Base-by-base conservation (phyloP, 1,140 invertebrate species). In the Argopecten irradians region DNA sequence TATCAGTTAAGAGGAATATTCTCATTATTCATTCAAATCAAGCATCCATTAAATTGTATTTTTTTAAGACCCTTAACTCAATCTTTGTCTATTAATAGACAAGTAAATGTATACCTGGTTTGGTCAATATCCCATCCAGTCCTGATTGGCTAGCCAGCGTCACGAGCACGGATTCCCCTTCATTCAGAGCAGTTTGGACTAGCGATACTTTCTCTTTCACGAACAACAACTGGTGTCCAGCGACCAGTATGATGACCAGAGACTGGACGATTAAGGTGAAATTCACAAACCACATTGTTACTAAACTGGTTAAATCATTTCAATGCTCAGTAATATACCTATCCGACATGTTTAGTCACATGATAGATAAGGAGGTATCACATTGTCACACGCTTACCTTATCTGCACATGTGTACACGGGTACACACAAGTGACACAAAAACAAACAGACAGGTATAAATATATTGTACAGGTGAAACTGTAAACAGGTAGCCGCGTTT, bases 61-160 rank as follows among this genome's bases (percentile, higher is more conserved):
- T n/a, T n/a, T n/a, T n/a, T n/a, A n/a, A n/a, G n/a, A n/a, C n/a
- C n/a, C n/a, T n/a, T n/a, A n/a, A n/a, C n/a, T n/a, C n/a, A n/a
- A n/a, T n/a, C n/a, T n/a, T n/a, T n/a, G n/a, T n/a, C n/a, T n/a
- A n/a, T n/a, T n/a, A n/a, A n/a, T n/a, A n/a, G n/a, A n/a, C n/a
- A n/a, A n/a, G n/a, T n/a, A n/a, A n/a, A n/a, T n/a, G 43, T 11
- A 55, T 71, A 71, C 55, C 55, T 71, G 55, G 55, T 71, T 71
- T 71, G 55, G 22, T 28, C 55, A 71, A n/a, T 71, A 71, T 3
- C 5, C 16, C 55, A n/a, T n/a, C 55, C n/a, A 71, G 55, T n/a
- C 55, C 55, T 16, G 55, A 22, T n/a, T 71, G 55, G 28, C 55
- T 71, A 3, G 55, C 55, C 22, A 71, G 13, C 11, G 55, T 71